Base-by-base conservation (phyloP, 2,113 vertebrate genomes). In the Lasiurus borealis region DNA sequence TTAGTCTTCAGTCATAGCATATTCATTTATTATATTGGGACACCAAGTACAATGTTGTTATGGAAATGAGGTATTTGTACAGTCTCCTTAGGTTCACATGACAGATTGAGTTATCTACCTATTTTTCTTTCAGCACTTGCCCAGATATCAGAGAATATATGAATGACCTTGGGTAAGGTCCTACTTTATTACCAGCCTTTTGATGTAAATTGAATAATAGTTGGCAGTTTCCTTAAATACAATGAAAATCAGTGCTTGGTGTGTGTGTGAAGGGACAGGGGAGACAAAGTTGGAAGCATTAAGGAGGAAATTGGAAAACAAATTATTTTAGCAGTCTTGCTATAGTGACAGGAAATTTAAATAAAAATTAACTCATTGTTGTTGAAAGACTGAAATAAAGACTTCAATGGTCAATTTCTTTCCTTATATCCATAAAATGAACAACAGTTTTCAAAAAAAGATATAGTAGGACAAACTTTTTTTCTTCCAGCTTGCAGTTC, bases 61-160 rank as follows among this genome's bases (percentile, higher is more conserved):
- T 97, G 95, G 95, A 97, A 96, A 97, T 95, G 83, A 97, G 89
- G 75, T 97, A 94, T 97, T 97, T 96, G 96, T 96, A 93, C 59
- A 93, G 78, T 96, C 85, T 96, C 72, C 82, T 96, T 96, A 95
- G 96, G 93, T 83, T 23, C 88, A 95, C 82, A 64, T 94, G 94
- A 95, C 72, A 92, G 90, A 95, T 95, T 97, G 95, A 97, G 52
- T 96, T 96, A 96, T 93, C 66, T 96, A 95, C 87, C 90, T 97
- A 69, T 96, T 97, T 97, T 96, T 95, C 90, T 96, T 92, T 92
- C 68, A 64, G 90, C 46, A 91, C 57, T 90, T 95, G 81, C 46
- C n/a, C 40, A 87, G 93, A 93, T 95, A 93, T 82, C 84, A 96
- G 94, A 85, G 77, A 82, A 72, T 93, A 68, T 87, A 87, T n/a